Evolutionary conservation across 2,113 vertebrate species (phyloP).

Genomic region (Eira barbara): DNA sequence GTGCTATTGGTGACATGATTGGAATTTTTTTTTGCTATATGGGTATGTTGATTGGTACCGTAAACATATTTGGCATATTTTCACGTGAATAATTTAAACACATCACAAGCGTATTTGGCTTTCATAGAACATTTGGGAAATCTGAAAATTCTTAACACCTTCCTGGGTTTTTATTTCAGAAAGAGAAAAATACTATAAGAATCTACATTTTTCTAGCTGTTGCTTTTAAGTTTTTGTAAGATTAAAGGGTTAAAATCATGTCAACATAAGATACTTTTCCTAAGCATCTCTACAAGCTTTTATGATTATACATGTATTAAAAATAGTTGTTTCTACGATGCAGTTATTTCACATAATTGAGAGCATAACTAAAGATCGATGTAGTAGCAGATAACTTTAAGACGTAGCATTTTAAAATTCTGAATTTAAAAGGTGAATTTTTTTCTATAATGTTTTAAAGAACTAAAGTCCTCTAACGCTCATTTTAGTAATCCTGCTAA

Average conservation of each 20-base stretch:
- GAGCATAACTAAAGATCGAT: not conserved
- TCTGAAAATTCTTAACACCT: not conserved
- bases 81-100: not conserved
- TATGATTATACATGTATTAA: not conserved
- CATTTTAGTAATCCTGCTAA: not conserved
- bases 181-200: not conserved
- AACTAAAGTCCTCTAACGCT: not conserved
- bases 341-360: not conserved
- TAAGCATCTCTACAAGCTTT: not conserved
- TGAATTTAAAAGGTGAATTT: not conserved
- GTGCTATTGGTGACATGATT: not conserved
- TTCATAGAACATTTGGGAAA: not conserved
- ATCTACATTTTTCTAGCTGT: not conserved
- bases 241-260: not conserved
- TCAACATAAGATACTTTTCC: not conserved
- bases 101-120: not conserved
- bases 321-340: not conserved
- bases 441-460: not conserved
- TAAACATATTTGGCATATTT: not conserved
- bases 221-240: not conserved
- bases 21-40: conserved; percentile 6
- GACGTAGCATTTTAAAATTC: not conserved
- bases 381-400: not conserved
- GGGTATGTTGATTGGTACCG: not conserved
- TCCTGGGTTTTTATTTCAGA: conserved; percentile 6